Evolutionary conservation across 2,797 vertebrate species (phyloP), one percentile per base, ranked within the genome.

Genomic region (Danio aesculapii): DNA sequence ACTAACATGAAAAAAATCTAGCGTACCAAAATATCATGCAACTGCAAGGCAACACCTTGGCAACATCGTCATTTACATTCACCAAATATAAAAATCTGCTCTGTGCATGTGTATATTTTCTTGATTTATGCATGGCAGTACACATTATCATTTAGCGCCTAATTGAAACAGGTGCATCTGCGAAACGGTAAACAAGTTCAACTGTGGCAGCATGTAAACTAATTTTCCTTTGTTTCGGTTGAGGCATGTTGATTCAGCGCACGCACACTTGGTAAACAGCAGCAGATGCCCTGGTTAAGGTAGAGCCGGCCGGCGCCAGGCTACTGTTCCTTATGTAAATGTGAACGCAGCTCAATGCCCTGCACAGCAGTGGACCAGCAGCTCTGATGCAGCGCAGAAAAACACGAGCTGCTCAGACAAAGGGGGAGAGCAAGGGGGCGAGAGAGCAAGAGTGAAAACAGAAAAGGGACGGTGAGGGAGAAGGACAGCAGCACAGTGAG

Each of bases 361-460:
- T 59, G 59, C 76, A 81, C n/a, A 76, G 83, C 83, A 77, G 81
- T 43, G 73, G 83, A 86, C 62, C 72, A 86, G 88, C 88, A 83
- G 88, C 85, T 89, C 85, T 88, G 81, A 82, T 85, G 83, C 88
- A 61, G 43, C 19, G 47, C 61, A 81, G 76, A 74, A 86, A 84
- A 87, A 84, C 83, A 88, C 79, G 84, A 87, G 88, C 89, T 67
- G 81, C 77, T 75, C 87, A 87, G 85, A 88, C 90, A 76, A 84
- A 91, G 87, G 87, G 90, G 92, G 90, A 90, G 90, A 88, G 74
- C 84, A 83, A 78, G 77, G 17, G 67, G 52, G 53, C 55, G 72
- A 58, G 52, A 83, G 79, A 80, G 67, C 68, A 3, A 75, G 82
- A 62, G 79, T 66, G 52, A 49, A 78, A 77, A 66, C 62, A 21